Evolutionary conservation across 2,888 invertebrate species (phyloP).

Genomic region (Hypomecis punctinalis): DNA sequence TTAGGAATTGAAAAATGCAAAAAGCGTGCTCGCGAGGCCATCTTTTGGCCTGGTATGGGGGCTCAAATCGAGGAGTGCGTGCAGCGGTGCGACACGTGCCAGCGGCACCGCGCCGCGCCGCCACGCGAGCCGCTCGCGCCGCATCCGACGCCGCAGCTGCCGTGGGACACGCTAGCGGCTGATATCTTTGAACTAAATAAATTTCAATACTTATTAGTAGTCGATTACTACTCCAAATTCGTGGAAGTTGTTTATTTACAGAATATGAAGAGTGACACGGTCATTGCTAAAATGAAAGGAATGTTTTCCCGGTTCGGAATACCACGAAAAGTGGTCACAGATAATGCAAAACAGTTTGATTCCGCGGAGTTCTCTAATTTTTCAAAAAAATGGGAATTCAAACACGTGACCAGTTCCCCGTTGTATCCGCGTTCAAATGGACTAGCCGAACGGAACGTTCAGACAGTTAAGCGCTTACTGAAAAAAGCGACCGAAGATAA

Average conservation of each 20-base stretch:
- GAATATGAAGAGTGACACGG: slow-evolving; percentile 17
- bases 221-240: slow-evolving; percentile 20
- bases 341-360: slow-evolving; percentile 4
- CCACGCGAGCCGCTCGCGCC: slow-evolving; percentile 36
- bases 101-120: slow-evolving; percentile 34
- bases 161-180: slow-evolving; percentile 18
- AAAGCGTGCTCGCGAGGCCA: slow-evolving; percentile 5
- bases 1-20: slow-evolving; percentile 20
- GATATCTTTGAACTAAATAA: slow-evolving; percentile 19
- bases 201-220: slow-evolving; percentile 12
- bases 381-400: slow-evolving; percentile 15
- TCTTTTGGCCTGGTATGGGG: slow-evolving; percentile 19
- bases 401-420: slow-evolving; percentile 23
- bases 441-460: slow-evolving; percentile 30
- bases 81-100: slow-evolving; percentile 32
- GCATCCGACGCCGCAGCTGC: slow-evolving; percentile 24
- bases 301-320: slow-evolving; percentile 20
- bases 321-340: slow-evolving; percentile 14
- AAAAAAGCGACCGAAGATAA: slow-evolving; percentile 24
- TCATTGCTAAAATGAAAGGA: slow-evolving; percentile 11
- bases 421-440: slow-evolving; percentile 29
- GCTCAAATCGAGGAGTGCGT: slow-evolving; percentile 33
- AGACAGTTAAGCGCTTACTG: slow-evolving; percentile 26
- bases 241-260: slow-evolving; percentile 18
- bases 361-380: slow-evolving; percentile 8